phyloP scores from a whole-genome alignment of 2,888 invertebrate genomes.

The Germaria angustata region DNA sequence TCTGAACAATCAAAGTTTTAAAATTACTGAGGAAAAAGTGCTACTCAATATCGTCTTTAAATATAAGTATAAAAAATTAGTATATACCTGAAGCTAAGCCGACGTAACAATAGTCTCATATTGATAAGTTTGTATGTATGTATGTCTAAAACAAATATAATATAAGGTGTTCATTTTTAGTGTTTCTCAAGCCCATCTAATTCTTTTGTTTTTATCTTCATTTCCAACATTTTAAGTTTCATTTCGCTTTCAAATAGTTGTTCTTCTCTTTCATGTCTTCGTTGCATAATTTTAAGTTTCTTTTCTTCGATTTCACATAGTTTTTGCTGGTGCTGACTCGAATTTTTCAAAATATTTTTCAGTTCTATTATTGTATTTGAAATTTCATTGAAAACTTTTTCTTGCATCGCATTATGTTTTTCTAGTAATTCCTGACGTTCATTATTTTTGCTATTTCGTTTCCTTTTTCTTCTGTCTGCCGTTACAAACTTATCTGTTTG shows the following conservation, averaged over 20 bases:
- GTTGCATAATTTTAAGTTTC: constrained; percentile 16
- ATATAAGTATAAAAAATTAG: too few species aligned
- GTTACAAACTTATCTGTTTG: not conserved
- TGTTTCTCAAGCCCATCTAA: not conserved
- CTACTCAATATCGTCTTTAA: too few species aligned
- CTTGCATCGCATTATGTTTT: not conserved
- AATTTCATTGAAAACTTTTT: constrained; percentile 11
- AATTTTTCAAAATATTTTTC: constrained; percentile 23
- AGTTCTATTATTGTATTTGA: not conserved
- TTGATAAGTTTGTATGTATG: not conserved
- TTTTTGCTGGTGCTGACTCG: constrained; percentile 16
- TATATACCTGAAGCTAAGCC: too few species aligned
- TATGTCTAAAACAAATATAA: too few species aligned
- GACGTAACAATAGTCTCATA: too few species aligned
- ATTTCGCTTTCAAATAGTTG: constrained; percentile 26
- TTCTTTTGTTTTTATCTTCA: constrained; percentile 34
- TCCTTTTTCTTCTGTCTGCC: constrained; percentile 2
- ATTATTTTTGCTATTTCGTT: not conserved
- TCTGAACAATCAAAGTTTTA: too few species aligned
- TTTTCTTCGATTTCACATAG: constrained; percentile 45
- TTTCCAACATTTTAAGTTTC: constrained; percentile 10
- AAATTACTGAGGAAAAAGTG: too few species aligned
- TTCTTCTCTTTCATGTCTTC: constrained; percentile 15
- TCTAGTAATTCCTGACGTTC: constrained; percentile 9
- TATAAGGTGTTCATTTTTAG: too few species aligned